These are phyloP conservation scores for Pseudococcus longispinus DNA, from an alignment of 2,888 invertebrate genomes.

Conservation along the genomic window DNA sequence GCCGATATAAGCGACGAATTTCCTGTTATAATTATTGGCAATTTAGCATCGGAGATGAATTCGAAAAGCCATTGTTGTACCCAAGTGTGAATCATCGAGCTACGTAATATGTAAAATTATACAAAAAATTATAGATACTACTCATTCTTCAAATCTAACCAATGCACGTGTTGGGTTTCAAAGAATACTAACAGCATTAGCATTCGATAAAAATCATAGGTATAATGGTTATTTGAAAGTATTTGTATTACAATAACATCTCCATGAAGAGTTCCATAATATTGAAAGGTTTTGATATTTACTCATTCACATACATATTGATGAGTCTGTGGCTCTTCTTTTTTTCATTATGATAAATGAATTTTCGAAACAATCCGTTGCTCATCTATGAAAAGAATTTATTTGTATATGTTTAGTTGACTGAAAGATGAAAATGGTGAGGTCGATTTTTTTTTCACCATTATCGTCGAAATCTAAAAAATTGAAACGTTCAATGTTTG, in stretches of 20 bases:
- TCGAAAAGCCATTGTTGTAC: neutral
- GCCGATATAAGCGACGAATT: neutral
- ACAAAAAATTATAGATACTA: conserved; percentile 24
- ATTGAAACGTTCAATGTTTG: neutral
- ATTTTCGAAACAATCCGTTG: conserved; percentile 12
- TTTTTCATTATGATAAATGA: conserved; percentile 33
- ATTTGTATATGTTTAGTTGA: neutral
- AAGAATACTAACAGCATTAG: neutral
- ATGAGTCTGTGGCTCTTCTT: neutral
- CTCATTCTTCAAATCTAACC: neutral
- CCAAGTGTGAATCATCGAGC: conserved; percentile 14
- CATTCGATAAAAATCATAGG: conserved; percentile 28
- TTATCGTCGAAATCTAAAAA: neutral
- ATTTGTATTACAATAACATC: conserved; percentile 34
- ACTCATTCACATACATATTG: conserved; percentile 11
- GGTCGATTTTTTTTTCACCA: neutral
- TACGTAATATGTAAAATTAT: conserved; percentile 45
- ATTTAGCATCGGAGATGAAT: neutral
- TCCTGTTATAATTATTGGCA: neutral
- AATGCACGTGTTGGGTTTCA: conserved; percentile 25
- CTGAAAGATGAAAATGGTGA: neutral
- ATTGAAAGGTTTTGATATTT: neutral
- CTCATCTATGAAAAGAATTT: neutral
- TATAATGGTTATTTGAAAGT: neutral
- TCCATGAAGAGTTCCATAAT: neutral